Evolutionary conservation across 2,113 vertebrate species (phyloP).

Genomic region (Pyxicephalus adspersus): DNA sequence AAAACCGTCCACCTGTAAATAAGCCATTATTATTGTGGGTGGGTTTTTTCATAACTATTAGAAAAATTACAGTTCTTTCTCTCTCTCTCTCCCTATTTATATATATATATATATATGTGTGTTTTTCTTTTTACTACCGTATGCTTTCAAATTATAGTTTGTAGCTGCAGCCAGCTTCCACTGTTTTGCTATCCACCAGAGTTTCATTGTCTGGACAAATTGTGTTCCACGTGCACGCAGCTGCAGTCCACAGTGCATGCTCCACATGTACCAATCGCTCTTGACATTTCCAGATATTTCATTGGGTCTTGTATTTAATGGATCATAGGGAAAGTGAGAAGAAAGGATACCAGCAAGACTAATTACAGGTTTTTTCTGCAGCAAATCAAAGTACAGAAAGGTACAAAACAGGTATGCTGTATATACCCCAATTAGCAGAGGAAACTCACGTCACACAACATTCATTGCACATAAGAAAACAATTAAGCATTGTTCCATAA

Average conservation of each 20-base stretch:
- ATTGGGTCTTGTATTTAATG: conserved; percentile 18
- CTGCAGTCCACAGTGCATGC: background rate
- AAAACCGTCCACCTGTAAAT: background rate
- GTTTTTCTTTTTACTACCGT: conserved; percentile 11
- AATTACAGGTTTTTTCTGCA: background rate
- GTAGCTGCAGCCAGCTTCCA: background rate
- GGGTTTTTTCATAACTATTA: conserved; percentile 6
- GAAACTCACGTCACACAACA: background rate
- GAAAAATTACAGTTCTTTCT: conserved; percentile 15
- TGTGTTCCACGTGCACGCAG: background rate
- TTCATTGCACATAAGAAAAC: conserved; percentile 38
- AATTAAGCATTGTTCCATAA: conserved; percentile 32
- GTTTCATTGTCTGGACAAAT: conserved; percentile 36
- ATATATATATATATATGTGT: background rate
- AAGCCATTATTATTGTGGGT: conserved; percentile 11
- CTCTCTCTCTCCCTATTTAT: background rate
- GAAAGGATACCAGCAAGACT: conserved; percentile 6
- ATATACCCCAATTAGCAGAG: conserved; percentile 2
- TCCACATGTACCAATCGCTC: background rate
- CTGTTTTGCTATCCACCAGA: conserved; percentile 8
- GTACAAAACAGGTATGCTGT: background rate
- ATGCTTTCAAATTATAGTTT: conserved; percentile 5
- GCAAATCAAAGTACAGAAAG: background rate
- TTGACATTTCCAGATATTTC: background rate
- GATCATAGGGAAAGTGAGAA: background rate